Evolutionary conservation across 2,113 vertebrate genomes (phyloP), one percentile per base, ranked within the genome.

Genomic region (Ailuropoda melanoleuca): DNA sequence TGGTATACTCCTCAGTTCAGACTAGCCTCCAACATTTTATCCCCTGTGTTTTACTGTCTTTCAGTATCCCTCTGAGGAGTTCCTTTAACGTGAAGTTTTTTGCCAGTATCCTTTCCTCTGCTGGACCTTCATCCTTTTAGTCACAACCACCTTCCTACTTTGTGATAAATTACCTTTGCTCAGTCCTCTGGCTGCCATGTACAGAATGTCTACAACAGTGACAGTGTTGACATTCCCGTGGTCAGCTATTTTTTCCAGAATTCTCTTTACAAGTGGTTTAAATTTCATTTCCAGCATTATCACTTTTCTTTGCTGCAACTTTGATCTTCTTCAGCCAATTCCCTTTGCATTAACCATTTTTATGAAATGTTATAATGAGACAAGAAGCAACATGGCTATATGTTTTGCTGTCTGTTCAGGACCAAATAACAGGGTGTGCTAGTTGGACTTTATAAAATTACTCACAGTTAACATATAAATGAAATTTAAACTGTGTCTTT

Each of bases 241-340:
- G 37, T 93, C 39, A 64, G 9, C 31, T 62, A 19, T 60, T 24
- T 66, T 66, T 84, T 37, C 26, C 50, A 84, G 24, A 97, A 75
- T 6, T 39, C 29, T 80, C 31, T 93, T 82, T 55, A 48, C 1
- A 46, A 81, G 3, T 34, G 53, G 37, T 88, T 77, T 29, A 93
- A 53, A 96, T 88, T 96, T 91, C 78, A 58, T n/a, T 91, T 95
- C 46, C 66, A 83, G 29, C 46, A 55, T 80, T 81, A 87, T 48
- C 60, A 88, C 17, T 70, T 60, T 68, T 88, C 75, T 95, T 84
- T 81, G 82, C 46, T 70, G 31, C 37, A 93, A 48, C 58, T 81
- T 92, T 95, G 2, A 85, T 68, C 48, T 90, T 58, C 90, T 46
- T 31, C 1, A 0, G 37, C 21, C 53, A 53, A 72, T 77, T 77